phyloP scores from a whole-genome alignment of 1,140 invertebrate species.

The Atopsyche davidsoni region DNA sequence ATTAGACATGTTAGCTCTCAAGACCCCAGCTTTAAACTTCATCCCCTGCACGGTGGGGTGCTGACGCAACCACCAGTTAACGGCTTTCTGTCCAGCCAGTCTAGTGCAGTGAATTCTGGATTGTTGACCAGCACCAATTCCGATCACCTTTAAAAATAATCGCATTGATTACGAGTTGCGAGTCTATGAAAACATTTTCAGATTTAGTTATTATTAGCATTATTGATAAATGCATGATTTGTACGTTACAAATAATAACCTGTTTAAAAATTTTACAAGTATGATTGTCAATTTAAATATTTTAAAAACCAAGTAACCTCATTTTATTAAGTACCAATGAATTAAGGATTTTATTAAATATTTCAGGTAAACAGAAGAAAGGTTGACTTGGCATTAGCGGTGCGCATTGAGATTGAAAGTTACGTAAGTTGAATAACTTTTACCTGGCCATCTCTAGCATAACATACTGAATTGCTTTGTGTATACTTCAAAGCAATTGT shows the following conservation, averaged over 20 bases:
- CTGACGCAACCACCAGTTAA: slow-evolving; percentile 96
- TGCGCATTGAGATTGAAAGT: too few relatives aligned
- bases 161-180: too few relatives aligned
- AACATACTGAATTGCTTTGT: slow-evolving; percentile 96
- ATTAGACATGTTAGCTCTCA: slow-evolving; percentile 90
- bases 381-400: too few relatives aligned
- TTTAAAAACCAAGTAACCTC: too few relatives aligned
- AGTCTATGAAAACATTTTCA: too few relatives aligned
- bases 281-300: too few relatives aligned
- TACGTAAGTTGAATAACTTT: slow-evolving; percentile 2
- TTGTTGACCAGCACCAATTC: slow-evolving; percentile 96
- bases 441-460: slow-evolving; percentile 53
- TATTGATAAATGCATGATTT: too few relatives aligned
- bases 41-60: slow-evolving; percentile 82
- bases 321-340: too few relatives aligned
- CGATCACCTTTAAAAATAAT: slow-evolving; percentile 93
- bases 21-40: slow-evolving; percentile 85
- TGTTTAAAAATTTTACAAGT: not conserved
- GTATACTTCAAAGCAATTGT: slow-evolving; percentile 97
- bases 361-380: too few relatives aligned
- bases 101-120: slow-evolving; percentile 96
- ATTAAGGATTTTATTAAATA: too few relatives aligned
- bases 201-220: too few relatives aligned
- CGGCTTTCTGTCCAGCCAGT: slow-evolving; percentile 94
- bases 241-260: not conserved